Evolutionary conservation across 2,888 invertebrate species (phyloP), one percentile per base, ranked within the genome.

Genomic region (Oscheius sp.): DNA sequence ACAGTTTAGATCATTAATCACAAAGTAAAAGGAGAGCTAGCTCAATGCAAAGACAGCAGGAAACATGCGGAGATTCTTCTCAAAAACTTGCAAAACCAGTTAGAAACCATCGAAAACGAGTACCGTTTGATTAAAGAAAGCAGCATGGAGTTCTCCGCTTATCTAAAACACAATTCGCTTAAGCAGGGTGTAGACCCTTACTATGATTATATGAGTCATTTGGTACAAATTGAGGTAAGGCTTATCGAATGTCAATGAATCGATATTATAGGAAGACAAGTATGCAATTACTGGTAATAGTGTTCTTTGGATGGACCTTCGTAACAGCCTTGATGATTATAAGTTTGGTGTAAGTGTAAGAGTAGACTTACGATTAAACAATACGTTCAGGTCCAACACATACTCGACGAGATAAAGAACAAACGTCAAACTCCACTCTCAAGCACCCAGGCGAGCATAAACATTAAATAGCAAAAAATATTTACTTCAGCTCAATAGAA

Each of bases 11-110:
- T 35, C 2, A 35, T 35, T 4, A 11, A 53, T 53, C 53, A 35
- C 13, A 37, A 60, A 35, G 60, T 33, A 1, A 9, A 35, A 35
- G 11, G 37, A n/a, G 33, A 60, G 37, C n/a, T 60, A 7, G 35
- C 32, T 13, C 9, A n/a, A 4, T 60, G 60, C n/a, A 60, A 35
- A 37, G 37, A 35, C 37, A 37, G 35, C 11, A 35, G 35, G n/a
- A n/a, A 60, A 35, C 32, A 35, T 10, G 35, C 60, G n/a, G 60
- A 60, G 37, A 60, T 60, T n/a, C 35, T 60, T 35, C 37, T 60
- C 9, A 9, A 60, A 21, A n/a, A 60, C 21, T 60, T 60, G 21
- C 29, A 60, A 35, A 10, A 33, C 37, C 21, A 60, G 37, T 37
- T 60, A 2, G 60, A 29, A 7, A 60, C 33, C 37, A 60, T 60